Percentiles rank a stretch among this genome's conserved stretches.
These are phyloP conservation scores for Podilymbus podiceps DNA, from an alignment of 2,113 vertebrate genomes.

Conservation along the genomic window DNA sequence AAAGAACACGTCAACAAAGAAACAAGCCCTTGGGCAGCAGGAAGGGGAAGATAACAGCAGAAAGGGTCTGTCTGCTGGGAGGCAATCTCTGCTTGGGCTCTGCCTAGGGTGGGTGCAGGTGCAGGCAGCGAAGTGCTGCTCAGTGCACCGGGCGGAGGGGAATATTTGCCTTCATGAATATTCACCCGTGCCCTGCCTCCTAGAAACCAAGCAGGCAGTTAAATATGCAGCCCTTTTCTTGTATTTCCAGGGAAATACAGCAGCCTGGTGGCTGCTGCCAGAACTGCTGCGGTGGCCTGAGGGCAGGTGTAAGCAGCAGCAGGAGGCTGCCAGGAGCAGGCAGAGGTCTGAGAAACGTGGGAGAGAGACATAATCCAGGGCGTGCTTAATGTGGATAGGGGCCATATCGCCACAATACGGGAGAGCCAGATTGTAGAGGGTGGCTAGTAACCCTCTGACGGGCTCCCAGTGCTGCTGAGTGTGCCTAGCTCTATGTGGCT, in stretches of 20 bases:
- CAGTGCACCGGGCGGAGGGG: fast-evolving
- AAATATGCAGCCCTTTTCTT: background rate
- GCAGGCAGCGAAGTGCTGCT: background rate
- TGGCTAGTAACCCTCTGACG: background rate
- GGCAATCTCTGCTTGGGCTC: fast-evolving
- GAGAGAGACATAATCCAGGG: background rate
- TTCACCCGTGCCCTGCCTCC: background rate
- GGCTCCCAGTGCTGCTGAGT: background rate
- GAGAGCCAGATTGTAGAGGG: background rate
- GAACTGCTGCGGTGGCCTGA: conserved; percentile 1
- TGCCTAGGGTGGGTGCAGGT: background rate
- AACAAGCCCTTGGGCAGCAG: background rate
- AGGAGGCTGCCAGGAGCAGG: background rate
- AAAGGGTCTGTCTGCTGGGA: background rate
- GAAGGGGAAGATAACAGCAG: background rate
- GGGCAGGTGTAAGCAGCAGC: background rate
- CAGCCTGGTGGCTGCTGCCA: conserved; percentile 54
- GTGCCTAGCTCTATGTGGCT: background rate
- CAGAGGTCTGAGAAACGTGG: background rate
- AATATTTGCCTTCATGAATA: background rate
- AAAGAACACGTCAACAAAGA: background rate
- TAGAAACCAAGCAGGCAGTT: background rate
- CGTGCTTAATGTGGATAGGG: background rate
- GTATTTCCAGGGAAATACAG: conserved; percentile 66
- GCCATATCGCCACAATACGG: background rate